Base-by-base conservation (phyloP, 2,888 invertebrate genomes). In the Xestia rhomboidea region DNA sequence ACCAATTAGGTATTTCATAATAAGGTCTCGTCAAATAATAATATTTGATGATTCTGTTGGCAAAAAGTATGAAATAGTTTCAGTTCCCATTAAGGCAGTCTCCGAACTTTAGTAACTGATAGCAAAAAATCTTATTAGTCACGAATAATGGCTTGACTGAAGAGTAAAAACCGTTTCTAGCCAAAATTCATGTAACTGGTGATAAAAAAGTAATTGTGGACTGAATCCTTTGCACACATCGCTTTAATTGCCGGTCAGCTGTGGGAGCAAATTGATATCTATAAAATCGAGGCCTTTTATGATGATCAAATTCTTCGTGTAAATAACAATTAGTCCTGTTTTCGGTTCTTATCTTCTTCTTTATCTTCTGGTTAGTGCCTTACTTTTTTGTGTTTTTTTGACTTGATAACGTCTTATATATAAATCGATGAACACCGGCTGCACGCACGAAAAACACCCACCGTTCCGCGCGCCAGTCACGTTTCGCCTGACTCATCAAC, bases 101-200 rank as follows among this genome's bases (percentile, higher is more conserved):
- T 73, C 38, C 68, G 24, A 75, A 74, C 30, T 70, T 69, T 27
- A 27, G 27, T 49, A 64, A 30, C 51, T 63, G n/a, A 41, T 34
- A 11, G 30, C 63, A 81, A 77, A 82, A 81, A 76, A 68, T 41
- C 34, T 34, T 54, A 70, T 62, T 57, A 76, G 24, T 27, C 27
- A 54, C 38, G 41, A 71, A 76, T 49, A 67, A 70, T 63, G 41
- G 34, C 21, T 21, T 38, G 7, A 46, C 60, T 46, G 41, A 70
- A 38, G 27, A 66, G 44, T 60, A 60, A 6, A 73, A 76, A 67
- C 38, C 21, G 34, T 44, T 49, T 57, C 21, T 44, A 70, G 49
- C 51, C 21, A 44, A 57, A 64, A 54, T 46, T n/a, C 13, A 46
- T 69, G 49, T 63, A 38, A 15, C 24, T 62, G 24, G 24, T 11